A percentile compares a stretch with the other conserved stretches of the same genome.
These are phyloP conservation scores for Microcebus lehilahytsara DNA, from an alignment of 2,113 vertebrate species.

Conservation along the genomic window DNA sequence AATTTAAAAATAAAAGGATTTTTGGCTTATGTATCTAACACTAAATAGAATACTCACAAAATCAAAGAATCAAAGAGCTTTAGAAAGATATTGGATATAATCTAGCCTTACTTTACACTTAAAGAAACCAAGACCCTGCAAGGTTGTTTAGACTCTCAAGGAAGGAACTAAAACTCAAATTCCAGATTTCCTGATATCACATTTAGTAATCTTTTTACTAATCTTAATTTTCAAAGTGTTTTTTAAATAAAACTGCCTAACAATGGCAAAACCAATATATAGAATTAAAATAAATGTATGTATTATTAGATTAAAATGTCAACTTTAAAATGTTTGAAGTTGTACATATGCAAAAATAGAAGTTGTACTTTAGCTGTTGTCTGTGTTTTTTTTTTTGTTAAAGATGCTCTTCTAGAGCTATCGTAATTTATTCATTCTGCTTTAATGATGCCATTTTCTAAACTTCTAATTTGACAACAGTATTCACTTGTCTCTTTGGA, in stretches of 20 bases:
- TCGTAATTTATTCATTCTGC: conserved; percentile 72
- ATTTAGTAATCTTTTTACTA: background rate
- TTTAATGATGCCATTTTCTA: conserved; percentile 78
- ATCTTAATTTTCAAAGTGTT: background rate
- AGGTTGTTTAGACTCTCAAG: background rate
- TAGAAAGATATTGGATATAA: background rate
- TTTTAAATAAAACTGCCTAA: background rate
- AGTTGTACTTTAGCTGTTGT: conserved; percentile 16
- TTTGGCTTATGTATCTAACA: background rate
- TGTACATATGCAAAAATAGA: conserved; percentile 11
- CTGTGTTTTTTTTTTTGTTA: conserved; percentile 60
- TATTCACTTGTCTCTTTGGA: conserved; percentile 80
- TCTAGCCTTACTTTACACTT: background rate
- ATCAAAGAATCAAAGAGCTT: background rate
- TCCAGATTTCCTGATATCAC: background rate
- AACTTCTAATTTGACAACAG: conserved; percentile 78
- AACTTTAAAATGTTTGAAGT: background rate
- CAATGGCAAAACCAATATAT: background rate
- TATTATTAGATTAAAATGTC: background rate
- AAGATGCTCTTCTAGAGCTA: conserved; percentile 52
- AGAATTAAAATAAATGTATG: background rate
- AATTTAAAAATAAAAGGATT: background rate
- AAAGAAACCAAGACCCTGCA: background rate
- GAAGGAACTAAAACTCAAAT: background rate
- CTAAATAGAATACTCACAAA: background rate